Conservation (phyloP, 30 jellyfish, hydroid and myxozoan species). For the Cassiopea andromeda region DNA sequence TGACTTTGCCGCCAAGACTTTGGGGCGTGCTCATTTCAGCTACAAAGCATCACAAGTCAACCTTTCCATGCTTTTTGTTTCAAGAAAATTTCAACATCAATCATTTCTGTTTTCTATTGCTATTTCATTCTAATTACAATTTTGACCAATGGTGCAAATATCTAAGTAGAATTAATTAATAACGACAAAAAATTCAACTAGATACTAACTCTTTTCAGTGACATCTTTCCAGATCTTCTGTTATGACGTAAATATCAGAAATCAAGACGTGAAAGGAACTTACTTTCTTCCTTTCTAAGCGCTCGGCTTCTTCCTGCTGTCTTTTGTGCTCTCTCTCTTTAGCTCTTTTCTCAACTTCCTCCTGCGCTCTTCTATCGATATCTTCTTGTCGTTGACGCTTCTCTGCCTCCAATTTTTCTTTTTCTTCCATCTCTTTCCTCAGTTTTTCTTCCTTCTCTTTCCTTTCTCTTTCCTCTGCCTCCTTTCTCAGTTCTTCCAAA, state of each 20-base stretch:
- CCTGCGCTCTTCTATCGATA: conserved; percentile 78
- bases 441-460: conserved; percentile 66
- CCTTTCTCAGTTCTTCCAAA: conserved; percentile 59
- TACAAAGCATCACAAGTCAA: too few relatives aligned
- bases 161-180: too few relatives aligned
- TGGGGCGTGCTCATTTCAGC: too few relatives aligned
- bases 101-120: too few relatives aligned
- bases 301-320: conserved; percentile 82
- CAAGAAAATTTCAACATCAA: too few relatives aligned
- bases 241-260: not conserved
- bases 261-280: not conserved
- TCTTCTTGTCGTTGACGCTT: conserved; percentile 73
- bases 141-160: too few relatives aligned
- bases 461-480: conserved; percentile 75
- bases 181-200: too few relatives aligned
- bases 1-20: too few relatives aligned
- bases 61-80: too few relatives aligned
- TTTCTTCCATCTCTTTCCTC: conserved; percentile 68
- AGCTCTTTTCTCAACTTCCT: conserved; percentile 77
- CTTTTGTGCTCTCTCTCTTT: conserved; percentile 74
- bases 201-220: too few relatives aligned
- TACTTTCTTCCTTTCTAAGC: conserved; percentile 77
- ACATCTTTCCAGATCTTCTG: too few relatives aligned
- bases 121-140: too few relatives aligned
- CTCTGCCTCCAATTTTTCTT: conserved; percentile 70